Evolutionary conservation across 2,888 invertebrate genomes (phyloP).

Genomic region (Geotrupes spiniger): DNA sequence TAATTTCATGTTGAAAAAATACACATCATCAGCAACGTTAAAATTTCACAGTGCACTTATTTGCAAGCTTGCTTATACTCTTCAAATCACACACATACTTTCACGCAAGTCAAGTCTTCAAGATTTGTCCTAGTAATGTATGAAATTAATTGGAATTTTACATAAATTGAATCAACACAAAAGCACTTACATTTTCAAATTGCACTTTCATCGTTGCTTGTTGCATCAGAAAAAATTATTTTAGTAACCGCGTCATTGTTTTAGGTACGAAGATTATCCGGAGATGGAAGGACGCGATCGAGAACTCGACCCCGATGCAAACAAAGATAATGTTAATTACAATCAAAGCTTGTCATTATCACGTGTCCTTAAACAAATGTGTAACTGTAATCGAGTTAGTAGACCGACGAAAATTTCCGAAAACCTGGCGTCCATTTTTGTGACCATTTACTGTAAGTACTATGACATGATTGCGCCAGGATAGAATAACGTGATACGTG

Average conservation of each 20-base stretch:
- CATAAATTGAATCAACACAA: too few relatives aligned
- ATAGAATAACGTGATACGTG: not conserved
- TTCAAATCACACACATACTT: too few relatives aligned
- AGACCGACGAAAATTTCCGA: constrained; percentile 54
- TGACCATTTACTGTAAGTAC: constrained; percentile 53
- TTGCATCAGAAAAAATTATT: not conserved
- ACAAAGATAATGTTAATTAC: not conserved
- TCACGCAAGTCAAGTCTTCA: too few relatives aligned
- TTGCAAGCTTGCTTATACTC: too few relatives aligned
- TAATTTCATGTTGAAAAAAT: too few relatives aligned
- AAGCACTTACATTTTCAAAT: too few relatives aligned
- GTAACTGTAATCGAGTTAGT: not conserved
- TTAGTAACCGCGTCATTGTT: constrained; percentile 4
- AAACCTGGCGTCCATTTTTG: constrained; percentile 50
- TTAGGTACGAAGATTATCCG: constrained; percentile 35
- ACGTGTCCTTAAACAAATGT: not conserved
- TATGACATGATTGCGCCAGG: not conserved
- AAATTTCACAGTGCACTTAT: too few relatives aligned
- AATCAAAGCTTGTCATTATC: not conserved
- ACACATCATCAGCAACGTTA: too few relatives aligned
- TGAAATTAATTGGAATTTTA: too few relatives aligned
- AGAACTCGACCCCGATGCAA: too few relatives aligned
- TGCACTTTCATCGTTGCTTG: not conserved
- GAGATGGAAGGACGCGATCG: constrained; percentile 5
- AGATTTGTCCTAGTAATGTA: too few relatives aligned